Evolutionary conservation across 2,888 invertebrate species (phyloP).

Genomic region (Trichacis sp.): DNA sequence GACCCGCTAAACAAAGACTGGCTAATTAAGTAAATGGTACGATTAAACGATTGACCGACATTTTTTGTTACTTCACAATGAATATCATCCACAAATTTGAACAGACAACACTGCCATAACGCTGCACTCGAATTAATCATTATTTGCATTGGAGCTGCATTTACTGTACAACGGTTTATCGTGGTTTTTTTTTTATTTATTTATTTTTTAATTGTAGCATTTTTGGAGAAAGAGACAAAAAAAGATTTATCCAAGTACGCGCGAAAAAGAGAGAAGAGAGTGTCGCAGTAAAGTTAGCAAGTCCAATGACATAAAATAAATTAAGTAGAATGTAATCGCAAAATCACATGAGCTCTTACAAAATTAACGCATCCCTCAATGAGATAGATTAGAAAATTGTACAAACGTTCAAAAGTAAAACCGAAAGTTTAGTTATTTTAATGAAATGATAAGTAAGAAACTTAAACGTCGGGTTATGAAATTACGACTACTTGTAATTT

Average conservation of each 20-base stretch:
- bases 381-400: constrained; percentile 1
- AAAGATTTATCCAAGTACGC: neutral
- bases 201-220: neutral
- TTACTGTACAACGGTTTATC: constrained; percentile 16
- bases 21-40: constrained; percentile 60
- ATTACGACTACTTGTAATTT: constrained; percentile 67
- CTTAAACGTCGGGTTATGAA: constrained; percentile 61
- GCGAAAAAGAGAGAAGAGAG: neutral
- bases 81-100: no score
- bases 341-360: neutral
- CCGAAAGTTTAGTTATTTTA: constrained; percentile 51
- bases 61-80: no score
- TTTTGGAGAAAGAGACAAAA: neutral
- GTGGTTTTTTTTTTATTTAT: neutral
- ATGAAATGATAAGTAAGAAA: constrained; percentile 60
- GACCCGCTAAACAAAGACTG: constrained; percentile 61
- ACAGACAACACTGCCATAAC: constrained; percentile 4
- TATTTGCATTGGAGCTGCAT: constrained; percentile 29
- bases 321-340: neutral
- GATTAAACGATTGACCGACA: constrained; percentile 50
- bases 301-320: constrained; percentile 32
- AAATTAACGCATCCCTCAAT: no score
- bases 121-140: neutral
- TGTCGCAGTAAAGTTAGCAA: constrained; percentile 21
- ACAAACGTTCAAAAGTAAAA: neutral